Conservation (phyloP, 2,797 vertebrate species). For the Psittacula echo region DNA sequence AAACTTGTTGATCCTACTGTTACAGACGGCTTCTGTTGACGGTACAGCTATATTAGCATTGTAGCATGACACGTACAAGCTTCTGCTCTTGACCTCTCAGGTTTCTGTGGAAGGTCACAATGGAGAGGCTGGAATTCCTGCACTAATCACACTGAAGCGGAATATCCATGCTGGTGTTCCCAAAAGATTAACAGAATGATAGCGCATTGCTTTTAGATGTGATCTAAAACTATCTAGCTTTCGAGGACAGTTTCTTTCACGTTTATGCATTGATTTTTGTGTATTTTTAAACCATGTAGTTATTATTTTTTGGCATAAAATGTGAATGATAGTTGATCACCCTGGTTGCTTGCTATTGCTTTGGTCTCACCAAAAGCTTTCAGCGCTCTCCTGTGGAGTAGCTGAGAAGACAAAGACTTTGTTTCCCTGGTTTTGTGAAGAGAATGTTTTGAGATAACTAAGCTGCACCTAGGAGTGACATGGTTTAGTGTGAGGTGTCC, state of each 20-base stretch:
- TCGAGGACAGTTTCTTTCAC: background rate
- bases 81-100: slow-evolving; percentile 3
- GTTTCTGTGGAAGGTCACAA: slow-evolving; percentile 7
- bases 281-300: background rate
- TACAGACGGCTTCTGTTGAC: background rate
- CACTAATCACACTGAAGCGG: background rate
- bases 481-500: background rate
- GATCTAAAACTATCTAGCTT: background rate
- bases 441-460: background rate
- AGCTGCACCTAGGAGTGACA: background rate
- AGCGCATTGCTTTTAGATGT: slow-evolving; percentile 23
- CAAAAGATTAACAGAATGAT: slow-evolving; percentile 31
- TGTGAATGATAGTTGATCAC: background rate
- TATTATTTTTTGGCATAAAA: background rate
- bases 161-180: slow-evolving; percentile 5
- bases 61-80: background rate
- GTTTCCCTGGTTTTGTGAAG: background rate
- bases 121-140: slow-evolving; percentile 20
- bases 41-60: background rate
- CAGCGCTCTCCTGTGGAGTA: background rate
- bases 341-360: background rate
- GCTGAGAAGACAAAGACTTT: background rate
- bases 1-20: background rate
- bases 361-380: background rate
- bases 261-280: background rate